Base-by-base conservation (phyloP, 2,797 vertebrate species). In the Kryptopterus vitreolus region DNA sequence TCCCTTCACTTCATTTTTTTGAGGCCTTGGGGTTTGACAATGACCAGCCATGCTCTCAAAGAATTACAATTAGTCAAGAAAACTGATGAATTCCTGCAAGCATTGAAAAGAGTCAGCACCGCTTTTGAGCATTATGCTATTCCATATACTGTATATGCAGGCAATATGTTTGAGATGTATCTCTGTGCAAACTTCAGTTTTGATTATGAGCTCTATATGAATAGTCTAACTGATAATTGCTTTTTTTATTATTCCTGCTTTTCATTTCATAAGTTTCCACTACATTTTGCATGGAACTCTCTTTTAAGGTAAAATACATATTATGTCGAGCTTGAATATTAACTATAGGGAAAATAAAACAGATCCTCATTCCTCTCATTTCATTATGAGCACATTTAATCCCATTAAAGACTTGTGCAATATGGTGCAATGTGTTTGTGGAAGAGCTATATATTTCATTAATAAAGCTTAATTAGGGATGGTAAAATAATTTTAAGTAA, bases 1-100 rank as follows among this genome's bases (percentile, higher is more conserved):
- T 86, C 87, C 82, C 81, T 89, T 91, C 84, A 89, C 91, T 88
- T 89, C 87, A 89, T 85, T 89, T 90, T n/a, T 89, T 89, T 89
- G 85, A 87, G 82, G 91, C 91, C 89, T 85, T 85, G 84, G 89
- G 90, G 87, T 90, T 88, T 84, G 88, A 92, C 89, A 88, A 91
- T 90, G 87, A 91, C 88, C 86, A 86, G 89, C 86, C 87, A 86
- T 89, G 89, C 89, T 91, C 92, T 90, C 86, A 88, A 81, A 80
- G 90, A 92, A 91, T 90, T 87, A 89, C 83, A 91, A 90, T 91
- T 87, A 89, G 84, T 81, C 84, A 69, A 81, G 77, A 82, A 82
- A 84, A 72, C 76, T 85, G 50, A 70, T 76, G 79, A 71, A 82
- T 82, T 70, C 74, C 79, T 84, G 70, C 70, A 80, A 78, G 83